A percentile compares a stretch with the other conserved stretches of the same genome.
These are phyloP conservation scores for Cladopsammia gracilis DNA, from an alignment of 64 coral and sea anemone species.

Conservation along the genomic window DNA sequence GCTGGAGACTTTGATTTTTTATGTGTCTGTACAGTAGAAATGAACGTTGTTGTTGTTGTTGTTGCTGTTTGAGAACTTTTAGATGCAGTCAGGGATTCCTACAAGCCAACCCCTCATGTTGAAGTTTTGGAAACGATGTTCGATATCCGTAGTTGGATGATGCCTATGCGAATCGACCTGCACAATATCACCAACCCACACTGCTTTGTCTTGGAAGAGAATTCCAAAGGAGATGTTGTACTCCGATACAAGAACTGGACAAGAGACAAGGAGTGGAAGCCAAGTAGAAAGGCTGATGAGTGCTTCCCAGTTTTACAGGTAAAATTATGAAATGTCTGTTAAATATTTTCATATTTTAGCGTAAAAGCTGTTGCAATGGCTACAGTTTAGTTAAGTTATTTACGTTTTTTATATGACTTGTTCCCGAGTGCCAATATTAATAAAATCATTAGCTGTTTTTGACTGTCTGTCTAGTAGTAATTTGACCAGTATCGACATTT, in stretches of 20 bases:
- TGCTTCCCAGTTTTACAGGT: conserved; percentile 20
- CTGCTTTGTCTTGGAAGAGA: conserved; percentile 16
- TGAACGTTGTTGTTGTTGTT: background rate
- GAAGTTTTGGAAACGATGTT: background rate
- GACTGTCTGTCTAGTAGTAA: too few relatives aligned
- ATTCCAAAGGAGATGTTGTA: conserved; percentile 4
- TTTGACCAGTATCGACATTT: too few relatives aligned
- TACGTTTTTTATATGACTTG: too few relatives aligned
- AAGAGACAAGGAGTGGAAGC: conserved; percentile 18
- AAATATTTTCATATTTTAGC: background rate
- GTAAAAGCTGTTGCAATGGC: background rate
- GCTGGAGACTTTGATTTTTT: background rate
- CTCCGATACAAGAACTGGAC: conserved; percentile 42
- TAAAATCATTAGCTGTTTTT: too few relatives aligned
- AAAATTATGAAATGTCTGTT: background rate
- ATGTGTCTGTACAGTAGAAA: background rate
- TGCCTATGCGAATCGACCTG: background rate
- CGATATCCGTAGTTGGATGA: conserved; percentile 7
- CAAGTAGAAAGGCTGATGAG: conserved; percentile 8
- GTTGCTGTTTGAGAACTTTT: background rate
- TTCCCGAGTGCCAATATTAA: too few relatives aligned
- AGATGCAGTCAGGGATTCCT: conserved; percentile 3
- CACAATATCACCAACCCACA: conserved; percentile 48
- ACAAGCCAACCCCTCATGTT: background rate
- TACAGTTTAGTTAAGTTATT: background rate